Evolutionary conservation across 2,113 vertebrate genomes (phyloP), one percentile per base, ranked within the genome.

Genomic region (Caranx ignobilis): DNA sequence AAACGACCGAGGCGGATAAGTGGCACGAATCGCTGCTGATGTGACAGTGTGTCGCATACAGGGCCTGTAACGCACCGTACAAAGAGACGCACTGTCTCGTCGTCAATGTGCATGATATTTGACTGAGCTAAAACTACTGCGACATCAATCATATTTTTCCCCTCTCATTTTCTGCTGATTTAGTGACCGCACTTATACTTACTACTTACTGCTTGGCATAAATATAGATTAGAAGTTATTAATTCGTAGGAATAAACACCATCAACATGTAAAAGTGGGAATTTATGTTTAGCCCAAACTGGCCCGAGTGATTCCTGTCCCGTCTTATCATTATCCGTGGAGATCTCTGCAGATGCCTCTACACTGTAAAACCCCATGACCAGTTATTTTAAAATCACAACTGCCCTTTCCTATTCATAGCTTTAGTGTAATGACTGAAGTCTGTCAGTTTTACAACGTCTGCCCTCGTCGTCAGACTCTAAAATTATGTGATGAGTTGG

Each of bases 11-110:
- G 10, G 59, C 10, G 73, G 65, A 59, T 41, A 35, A 47, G 80
- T 13, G 19, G 21, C 59, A 75, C 75, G 48, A 65, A 86, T 57
- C 77, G 82, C 52, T 54, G 71, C 56, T 65, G 47, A 71, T 64
- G 15, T 54, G 52, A 39, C 65, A 75, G 35, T 32, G 19, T 15
- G 26, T 26, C 26, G 21, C 16, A 54, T 52, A n/a, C 10, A 18
- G 15, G n/a, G 64, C 9, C 47, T 60, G 56, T 57, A 41, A 73
- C 61, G 54, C 32, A 26, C 39, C 19, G 31, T 32, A 21, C 21
- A 71, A 52, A 72, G 56, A 45, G 21, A 4, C 3, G 8, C 26
- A 31, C 9, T 39, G 39, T 50, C 16, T 31, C 41, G 12, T 18
- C 4, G 16, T 47, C 47, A 39, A 15, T 18, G 16, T 41, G 15